A percentile compares a stretch with the other conserved stretches of the same genome.
phyloP scores from a whole-genome alignment of 2,797 vertebrate species.

The Tolypeutes matacus region DNA sequence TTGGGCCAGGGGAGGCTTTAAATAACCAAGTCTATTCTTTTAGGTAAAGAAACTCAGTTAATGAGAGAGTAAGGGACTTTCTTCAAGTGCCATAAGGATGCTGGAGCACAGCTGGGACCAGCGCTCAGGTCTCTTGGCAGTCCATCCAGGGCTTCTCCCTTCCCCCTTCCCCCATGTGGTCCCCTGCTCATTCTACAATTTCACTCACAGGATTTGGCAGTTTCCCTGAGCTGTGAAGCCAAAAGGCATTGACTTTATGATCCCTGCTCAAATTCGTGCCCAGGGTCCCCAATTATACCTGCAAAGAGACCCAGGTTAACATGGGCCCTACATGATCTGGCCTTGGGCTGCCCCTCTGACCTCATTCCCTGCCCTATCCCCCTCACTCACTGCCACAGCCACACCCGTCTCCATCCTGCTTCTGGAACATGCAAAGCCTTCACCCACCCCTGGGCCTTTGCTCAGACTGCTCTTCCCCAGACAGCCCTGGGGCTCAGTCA shows the following conservation, averaged over 20 bases:
- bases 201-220: background rate
- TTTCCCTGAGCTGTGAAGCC: background rate
- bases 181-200: background rate
- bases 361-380: background rate
- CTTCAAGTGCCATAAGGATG: background rate
- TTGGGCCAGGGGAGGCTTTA: fast-evolving
- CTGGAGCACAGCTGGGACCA: background rate
- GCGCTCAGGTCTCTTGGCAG: background rate
- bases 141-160: background rate
- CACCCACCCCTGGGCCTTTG: background rate
- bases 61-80: background rate
- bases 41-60: background rate
- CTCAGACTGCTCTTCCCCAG: background rate
- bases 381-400: background rate
- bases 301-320: background rate
- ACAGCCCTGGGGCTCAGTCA: background rate
- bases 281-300: background rate
- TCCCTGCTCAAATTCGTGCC: background rate
- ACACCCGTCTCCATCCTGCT: background rate
- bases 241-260: background rate
- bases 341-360: background rate
- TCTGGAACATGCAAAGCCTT: background rate
- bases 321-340: background rate
- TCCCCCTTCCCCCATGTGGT: background rate
- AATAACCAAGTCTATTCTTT: background rate